These are phyloP conservation scores for Polyommatus iphigenia DNA, from an alignment of 2,888 invertebrate species.

Conservation along the genomic window DNA sequence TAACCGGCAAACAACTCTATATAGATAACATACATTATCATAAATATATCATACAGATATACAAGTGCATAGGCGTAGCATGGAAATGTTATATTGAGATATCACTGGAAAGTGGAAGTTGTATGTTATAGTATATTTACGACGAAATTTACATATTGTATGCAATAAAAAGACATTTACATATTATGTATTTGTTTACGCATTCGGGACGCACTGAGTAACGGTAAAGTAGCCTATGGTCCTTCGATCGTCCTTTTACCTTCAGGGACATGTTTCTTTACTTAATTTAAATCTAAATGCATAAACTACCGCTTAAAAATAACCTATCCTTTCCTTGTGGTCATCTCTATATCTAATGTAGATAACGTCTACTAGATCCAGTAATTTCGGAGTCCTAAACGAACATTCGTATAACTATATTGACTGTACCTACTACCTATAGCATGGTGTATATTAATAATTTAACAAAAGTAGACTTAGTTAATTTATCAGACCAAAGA, in stretches of 20 bases:
- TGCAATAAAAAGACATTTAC: background rate
- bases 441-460: too few relatives aligned
- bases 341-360: too few relatives aligned
- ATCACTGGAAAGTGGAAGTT: background rate
- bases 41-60: constrained; percentile 33
- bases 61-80: constrained; percentile 18
- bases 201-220: background rate
- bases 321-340: too few relatives aligned
- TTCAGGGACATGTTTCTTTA: too few relatives aligned
- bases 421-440: too few relatives aligned
- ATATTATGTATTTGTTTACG: constrained; percentile 2
- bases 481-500: too few relatives aligned
- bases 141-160: background rate
- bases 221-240: background rate
- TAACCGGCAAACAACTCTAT: background rate
- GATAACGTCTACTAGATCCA: too few relatives aligned
- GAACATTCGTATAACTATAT: too few relatives aligned
- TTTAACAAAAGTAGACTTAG: too few relatives aligned
- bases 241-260: background rate
- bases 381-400: too few relatives aligned
- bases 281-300: too few relatives aligned
- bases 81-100: constrained; percentile 13
- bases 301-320: too few relatives aligned
- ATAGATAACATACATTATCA: constrained; percentile 28
- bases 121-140: background rate